Evolutionary conservation across 1,140 invertebrate genomes (phyloP).

Genomic region (Drosophila busckii): DNA sequence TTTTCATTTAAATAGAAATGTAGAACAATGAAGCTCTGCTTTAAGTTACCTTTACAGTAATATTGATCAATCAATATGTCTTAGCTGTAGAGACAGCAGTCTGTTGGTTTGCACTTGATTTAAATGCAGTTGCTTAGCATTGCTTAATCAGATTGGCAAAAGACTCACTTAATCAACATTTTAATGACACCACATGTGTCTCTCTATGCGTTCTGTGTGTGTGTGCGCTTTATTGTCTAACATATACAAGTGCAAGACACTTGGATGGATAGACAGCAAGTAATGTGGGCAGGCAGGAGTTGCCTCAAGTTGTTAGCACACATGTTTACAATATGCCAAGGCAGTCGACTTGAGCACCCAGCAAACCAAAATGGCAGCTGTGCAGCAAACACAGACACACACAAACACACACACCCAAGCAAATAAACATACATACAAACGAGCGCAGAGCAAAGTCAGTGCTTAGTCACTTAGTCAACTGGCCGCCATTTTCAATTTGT

Average conservation of each 20-base stretch:
- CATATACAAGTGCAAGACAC: constrained; percentile 12
- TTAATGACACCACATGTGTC: constrained; percentile 23
- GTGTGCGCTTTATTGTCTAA: constrained; percentile 35
- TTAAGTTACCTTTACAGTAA: too few relatives aligned
- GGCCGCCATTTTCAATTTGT: constrained; percentile 63
- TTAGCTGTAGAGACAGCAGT: too few relatives aligned
- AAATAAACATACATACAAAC: background rate
- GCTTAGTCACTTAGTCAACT: constrained; percentile 51
- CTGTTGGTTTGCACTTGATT: constrained; percentile 13
- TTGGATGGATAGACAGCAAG: constrained; percentile 14
- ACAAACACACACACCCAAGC: background rate
- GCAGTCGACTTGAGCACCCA: constrained; percentile 61
- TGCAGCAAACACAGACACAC: constrained; percentile 29
- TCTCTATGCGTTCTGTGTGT: background rate
- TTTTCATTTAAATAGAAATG: too few relatives aligned
- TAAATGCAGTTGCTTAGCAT: constrained; percentile 6
- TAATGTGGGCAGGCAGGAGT: too few relatives aligned
- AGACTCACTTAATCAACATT: constrained; percentile 44
- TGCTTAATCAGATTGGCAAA: constrained; percentile 24
- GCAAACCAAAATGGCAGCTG: constrained; percentile 64
- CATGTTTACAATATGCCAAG: constrained; percentile 71
- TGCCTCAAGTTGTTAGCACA: constrained; percentile 59
- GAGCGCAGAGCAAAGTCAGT: constrained; percentile 43
- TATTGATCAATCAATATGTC: too few relatives aligned
- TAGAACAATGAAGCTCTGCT: too few relatives aligned